Base-by-base conservation (phyloP, 2,113 vertebrate species). In the Caranx melampygus region DNA sequence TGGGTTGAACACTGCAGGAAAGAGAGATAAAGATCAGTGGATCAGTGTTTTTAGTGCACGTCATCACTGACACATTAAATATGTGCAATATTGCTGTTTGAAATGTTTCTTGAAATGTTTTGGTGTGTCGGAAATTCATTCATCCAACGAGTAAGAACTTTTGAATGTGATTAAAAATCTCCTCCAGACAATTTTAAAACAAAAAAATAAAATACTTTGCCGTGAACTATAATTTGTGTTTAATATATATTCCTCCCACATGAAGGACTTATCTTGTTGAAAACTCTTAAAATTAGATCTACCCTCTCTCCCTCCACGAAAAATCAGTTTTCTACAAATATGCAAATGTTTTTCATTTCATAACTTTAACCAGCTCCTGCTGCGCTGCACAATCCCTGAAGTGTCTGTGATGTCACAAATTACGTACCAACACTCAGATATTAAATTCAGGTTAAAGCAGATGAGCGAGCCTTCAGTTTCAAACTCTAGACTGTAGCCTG, bases 1-100 rank as follows among this genome's bases (percentile, higher is more conserved):
- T 6, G 95, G 94, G 78, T 89, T 93, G 66, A 93, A 93, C 35
- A 74, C 94, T 95, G 82, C 33, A 68, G 18, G 52, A 61, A 26
- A 58, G 26, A 58, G 21, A 42, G 42, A 69, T 18, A 34, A 37
- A 35, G 15, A 0, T 52, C 3, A 59, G 40, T 6, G 35, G 4
- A 55, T 54, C 31, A 37, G 37, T 5, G 5, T 35, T 74, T 61
- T 60, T 66, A 14, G 49, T 52, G 33, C 10, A 26, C 8, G 11
- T 55, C 52, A 21, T n/a, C 52, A 21, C 4, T 20, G 4, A 31
- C 16, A 51, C 5, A 49, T 49, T 49, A 49, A 18, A 49, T 18
- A 49, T 5, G 14, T 51, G 49, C 5, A 6, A n/a, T 51, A 51
- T 47, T 52, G 20, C 20, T 52, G 10, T 49, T 49, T 49, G 6